Conservation (phyloP, 1,140 invertebrate species). For the Papilio glaucus region DNA sequence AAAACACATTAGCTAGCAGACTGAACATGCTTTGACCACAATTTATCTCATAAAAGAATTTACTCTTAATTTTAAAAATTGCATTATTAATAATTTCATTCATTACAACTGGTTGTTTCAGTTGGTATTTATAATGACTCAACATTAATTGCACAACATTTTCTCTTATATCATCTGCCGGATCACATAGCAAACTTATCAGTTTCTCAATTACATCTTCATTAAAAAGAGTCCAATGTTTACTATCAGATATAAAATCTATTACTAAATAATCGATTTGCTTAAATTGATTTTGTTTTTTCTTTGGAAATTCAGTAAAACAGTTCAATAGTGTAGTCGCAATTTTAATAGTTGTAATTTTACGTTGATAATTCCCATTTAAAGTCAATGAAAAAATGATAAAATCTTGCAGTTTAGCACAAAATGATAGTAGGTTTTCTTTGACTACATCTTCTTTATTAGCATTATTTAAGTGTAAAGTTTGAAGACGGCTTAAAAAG, state of each 20-base stretch:
- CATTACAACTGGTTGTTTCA: constrained; percentile 33
- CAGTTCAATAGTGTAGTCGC: constrained; percentile 49
- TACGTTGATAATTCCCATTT: constrained; percentile 71
- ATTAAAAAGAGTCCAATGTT: constrained; percentile 43
- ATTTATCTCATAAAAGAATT: constrained; percentile 61
- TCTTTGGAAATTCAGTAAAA: constrained; percentile 50
- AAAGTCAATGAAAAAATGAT: constrained; percentile 51
- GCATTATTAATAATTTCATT: constrained; percentile 50
- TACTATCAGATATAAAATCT: constrained; percentile 44
- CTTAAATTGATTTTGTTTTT: constrained; percentile 49
- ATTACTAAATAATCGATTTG: constrained; percentile 41
- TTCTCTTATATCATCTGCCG: constrained; percentile 61
- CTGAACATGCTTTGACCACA: constrained; percentile 58
- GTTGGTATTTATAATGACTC: constrained; percentile 45
- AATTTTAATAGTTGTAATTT: constrained; percentile 61
- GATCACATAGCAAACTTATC: constrained; percentile 50
- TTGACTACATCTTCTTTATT: constrained; percentile 46
- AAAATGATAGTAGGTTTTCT: constrained; percentile 54
- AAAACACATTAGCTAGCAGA: constrained; percentile 48
- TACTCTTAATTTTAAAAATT: constrained; percentile 47
- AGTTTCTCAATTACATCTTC: constrained; percentile 48
- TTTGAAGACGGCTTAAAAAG: constrained; percentile 61
- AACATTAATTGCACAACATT: constrained; percentile 49
- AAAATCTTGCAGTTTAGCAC: constrained; percentile 55
- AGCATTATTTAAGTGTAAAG: constrained; percentile 51